Percentiles rank a stretch among this genome's conserved stretches.
Conservation (phyloP, 2,888 invertebrate genomes). For the Dysmachus trigonus region DNA sequence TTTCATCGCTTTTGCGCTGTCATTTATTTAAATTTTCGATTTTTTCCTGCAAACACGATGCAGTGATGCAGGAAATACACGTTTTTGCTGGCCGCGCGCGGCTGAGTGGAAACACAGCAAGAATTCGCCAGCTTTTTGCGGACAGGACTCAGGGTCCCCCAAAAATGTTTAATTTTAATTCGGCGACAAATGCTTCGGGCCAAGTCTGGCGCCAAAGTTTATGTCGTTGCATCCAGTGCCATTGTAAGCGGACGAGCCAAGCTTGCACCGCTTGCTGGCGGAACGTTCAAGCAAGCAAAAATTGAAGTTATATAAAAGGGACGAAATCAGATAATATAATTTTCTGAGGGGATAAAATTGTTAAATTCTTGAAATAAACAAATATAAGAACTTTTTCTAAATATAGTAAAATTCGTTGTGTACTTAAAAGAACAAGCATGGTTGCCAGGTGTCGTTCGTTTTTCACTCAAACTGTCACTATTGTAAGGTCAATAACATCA, state of each 20-base stretch:
- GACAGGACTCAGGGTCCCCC: neutral
- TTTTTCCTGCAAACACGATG: neutral
- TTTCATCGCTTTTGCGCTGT: slow-evolving; percentile 29
- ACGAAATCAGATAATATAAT: neutral
- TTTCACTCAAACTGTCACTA: too few relatives aligned
- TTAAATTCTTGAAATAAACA: too few relatives aligned
- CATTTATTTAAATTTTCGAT: slow-evolving; percentile 35
- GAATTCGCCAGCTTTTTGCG: neutral
- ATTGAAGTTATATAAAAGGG: neutral
- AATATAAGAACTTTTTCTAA: too few relatives aligned
- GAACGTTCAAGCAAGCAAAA: neutral
- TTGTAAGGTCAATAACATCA: too few relatives aligned
- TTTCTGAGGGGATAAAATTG: neutral
- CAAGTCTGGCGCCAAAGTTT: neutral
- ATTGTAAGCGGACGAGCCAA: neutral
- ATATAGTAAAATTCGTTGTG: too few relatives aligned
- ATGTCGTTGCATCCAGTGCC: neutral
- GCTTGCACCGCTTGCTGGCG: neutral
- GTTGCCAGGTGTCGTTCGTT: too few relatives aligned
- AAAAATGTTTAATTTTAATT: neutral
- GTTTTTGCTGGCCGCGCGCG: neutral
- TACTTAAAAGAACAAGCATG: too few relatives aligned
- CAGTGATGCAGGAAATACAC: slow-evolving; percentile 8
- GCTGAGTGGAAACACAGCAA: neutral
- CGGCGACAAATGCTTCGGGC: neutral